Evolutionary conservation across 2,797 vertebrate species (phyloP).

Genomic region (Spinus olivaceus): DNA sequence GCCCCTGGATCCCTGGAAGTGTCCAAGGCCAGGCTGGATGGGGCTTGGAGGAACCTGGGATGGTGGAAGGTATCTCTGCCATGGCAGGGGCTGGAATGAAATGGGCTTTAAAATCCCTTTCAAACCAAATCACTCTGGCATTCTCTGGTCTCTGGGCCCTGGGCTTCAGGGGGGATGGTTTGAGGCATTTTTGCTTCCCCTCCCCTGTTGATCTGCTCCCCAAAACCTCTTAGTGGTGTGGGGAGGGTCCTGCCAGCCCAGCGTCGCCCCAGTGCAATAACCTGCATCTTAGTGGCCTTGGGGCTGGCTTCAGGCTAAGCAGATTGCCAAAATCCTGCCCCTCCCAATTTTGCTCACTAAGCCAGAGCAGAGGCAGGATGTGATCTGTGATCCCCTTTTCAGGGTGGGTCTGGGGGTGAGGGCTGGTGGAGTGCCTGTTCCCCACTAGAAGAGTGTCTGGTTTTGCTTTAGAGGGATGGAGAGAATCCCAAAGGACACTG

Average conservation of each 20-base stretch:
- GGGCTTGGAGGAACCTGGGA: background rate
- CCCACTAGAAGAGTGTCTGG: background rate
- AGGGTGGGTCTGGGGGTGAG: background rate
- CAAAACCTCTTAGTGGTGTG: rapidly evolving
- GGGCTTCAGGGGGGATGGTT: background rate
- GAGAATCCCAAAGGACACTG: background rate
- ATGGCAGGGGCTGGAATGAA: background rate
- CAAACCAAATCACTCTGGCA: background rate
- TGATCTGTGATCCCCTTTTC: background rate
- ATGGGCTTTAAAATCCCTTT: background rate
- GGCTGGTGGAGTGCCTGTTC: background rate
- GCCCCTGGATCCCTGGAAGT: background rate
- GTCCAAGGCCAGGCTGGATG: rapidly evolving
- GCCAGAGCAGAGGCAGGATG: background rate
- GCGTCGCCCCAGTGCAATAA: rapidly evolving
- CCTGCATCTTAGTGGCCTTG: background rate
- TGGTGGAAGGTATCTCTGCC: background rate
- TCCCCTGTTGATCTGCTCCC: background rate
- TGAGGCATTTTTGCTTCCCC: background rate
- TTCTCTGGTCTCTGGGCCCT: background rate
- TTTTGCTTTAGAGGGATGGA: background rate
- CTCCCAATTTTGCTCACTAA: background rate
- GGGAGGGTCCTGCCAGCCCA: background rate
- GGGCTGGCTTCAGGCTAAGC: background rate
- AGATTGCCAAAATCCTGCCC: background rate